These are phyloP conservation scores for Limnephilus auricula DNA, from an alignment of 2,888 invertebrate genomes.

Conservation along the genomic window DNA sequence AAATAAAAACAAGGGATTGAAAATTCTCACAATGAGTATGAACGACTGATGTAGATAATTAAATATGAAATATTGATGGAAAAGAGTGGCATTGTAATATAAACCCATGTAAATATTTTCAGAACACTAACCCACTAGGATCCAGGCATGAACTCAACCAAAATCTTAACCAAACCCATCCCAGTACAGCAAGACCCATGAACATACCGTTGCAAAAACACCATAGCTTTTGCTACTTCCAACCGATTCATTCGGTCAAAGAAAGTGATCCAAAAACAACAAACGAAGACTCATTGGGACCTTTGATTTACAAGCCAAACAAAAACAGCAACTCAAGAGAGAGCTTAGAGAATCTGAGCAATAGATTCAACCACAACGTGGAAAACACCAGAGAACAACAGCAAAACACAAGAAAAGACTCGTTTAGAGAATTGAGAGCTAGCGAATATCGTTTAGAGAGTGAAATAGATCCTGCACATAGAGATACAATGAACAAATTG, in stretches of 20 bases:
- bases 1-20: no score
- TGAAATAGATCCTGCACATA: constrained; percentile 62
- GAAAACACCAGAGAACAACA: constrained; percentile 46
- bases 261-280: constrained; percentile 60
- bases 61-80: not conserved
- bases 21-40: not conserved
- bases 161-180: constrained; percentile 77
- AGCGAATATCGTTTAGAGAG: not conserved
- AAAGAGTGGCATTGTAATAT: constrained; percentile 3
- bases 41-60: not conserved
- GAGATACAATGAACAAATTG: constrained; percentile 62
- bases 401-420: constrained; percentile 9
- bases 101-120: constrained; percentile 70
- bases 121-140: constrained; percentile 78
- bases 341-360: constrained; percentile 52
- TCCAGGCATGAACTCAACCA: constrained; percentile 79
- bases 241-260: constrained; percentile 79
- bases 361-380: constrained; percentile 46
- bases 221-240: constrained; percentile 83
- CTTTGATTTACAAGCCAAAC: constrained; percentile 74
- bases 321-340: constrained; percentile 73
- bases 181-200: constrained; percentile 68
- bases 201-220: constrained; percentile 78
- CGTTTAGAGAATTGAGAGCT: constrained; percentile 7
- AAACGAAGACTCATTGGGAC: constrained; percentile 72